A percentile compares a stretch with the other conserved stretches of the same genome.
phyloP scores from a whole-genome alignment of 2,113 vertebrate species.

The Suricata suricatta region DNA sequence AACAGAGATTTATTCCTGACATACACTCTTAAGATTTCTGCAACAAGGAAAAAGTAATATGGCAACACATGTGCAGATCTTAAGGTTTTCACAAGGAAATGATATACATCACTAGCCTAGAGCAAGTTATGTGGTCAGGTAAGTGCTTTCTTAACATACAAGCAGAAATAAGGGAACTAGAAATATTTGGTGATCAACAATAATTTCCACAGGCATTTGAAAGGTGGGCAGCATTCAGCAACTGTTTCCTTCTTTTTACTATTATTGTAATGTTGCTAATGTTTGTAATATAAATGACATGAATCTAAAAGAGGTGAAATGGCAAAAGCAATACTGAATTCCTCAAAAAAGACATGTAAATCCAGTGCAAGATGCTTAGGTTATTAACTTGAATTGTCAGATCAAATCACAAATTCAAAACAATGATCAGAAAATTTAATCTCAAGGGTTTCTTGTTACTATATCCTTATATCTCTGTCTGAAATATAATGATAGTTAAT shows the following conservation, averaged over 20 bases:
- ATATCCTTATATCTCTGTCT: neutral
- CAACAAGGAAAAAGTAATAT: neutral
- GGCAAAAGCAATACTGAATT: conserved; percentile 47
- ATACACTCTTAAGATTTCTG: neutral
- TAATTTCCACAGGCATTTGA: neutral
- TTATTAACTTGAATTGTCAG: conserved; percentile 14
- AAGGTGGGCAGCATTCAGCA: neutral
- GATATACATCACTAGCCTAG: neutral
- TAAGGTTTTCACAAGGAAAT: neutral
- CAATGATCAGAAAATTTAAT: conserved; percentile 27
- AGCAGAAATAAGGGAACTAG: neutral
- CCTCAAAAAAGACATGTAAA: neutral
- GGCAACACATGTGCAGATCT: neutral
- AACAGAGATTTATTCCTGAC: neutral
- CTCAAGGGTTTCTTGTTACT: conserved; percentile 35
- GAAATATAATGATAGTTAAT: conserved; percentile 40
- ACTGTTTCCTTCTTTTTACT: neutral
- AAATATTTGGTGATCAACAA: neutral
- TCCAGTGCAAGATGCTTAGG: neutral
- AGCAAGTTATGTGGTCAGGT: neutral
- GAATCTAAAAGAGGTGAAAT: neutral
- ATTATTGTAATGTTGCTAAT: conserved; percentile 36
- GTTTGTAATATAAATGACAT: neutral
- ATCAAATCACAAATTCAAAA: conserved; percentile 43
- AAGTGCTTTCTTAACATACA: neutral